Evolutionary conservation across 2,113 vertebrate genomes (phyloP).

Genomic region (Nycticryphes semicollaris): DNA sequence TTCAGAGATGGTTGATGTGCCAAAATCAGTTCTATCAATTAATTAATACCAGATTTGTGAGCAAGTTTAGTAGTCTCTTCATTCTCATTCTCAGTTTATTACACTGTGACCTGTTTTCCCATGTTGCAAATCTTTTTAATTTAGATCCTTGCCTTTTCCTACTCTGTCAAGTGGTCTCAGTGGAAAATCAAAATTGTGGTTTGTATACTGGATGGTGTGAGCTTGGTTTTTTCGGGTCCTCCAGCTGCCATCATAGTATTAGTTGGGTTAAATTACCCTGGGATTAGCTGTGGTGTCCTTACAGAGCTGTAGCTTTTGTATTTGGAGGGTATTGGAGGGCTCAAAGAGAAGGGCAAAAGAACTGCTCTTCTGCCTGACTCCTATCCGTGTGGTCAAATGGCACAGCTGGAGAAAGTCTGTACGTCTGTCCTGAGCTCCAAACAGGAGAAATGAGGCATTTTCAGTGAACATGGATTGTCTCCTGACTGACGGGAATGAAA

Average conservation of each 20-base stretch:
- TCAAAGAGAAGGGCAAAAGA: neutral
- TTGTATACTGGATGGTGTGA: neutral
- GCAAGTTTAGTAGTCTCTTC: neutral
- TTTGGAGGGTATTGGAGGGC: neutral
- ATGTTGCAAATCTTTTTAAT: neutral
- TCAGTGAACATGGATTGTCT: neutral
- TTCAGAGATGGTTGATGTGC: neutral
- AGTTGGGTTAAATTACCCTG: neutral
- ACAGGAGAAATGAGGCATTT: neutral
- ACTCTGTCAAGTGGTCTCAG: neutral
- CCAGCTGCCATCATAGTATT: neutral
- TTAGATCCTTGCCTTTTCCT: neutral
- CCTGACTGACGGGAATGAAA: neutral
- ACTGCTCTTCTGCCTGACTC: neutral
- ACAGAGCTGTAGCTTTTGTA: neutral
- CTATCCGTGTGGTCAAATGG: rapidly evolving
- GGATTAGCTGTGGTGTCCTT: neutral
- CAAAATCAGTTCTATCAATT: neutral
- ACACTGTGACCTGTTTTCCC: neutral
- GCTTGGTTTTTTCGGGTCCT: neutral
- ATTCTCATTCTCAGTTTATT: neutral
- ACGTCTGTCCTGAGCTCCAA: neutral
- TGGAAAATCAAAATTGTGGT: neutral
- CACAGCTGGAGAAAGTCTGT: neutral
- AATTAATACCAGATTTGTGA: neutral